Base-by-base conservation (phyloP, 2,888 invertebrate genomes). In the Epirrita christyi region DNA sequence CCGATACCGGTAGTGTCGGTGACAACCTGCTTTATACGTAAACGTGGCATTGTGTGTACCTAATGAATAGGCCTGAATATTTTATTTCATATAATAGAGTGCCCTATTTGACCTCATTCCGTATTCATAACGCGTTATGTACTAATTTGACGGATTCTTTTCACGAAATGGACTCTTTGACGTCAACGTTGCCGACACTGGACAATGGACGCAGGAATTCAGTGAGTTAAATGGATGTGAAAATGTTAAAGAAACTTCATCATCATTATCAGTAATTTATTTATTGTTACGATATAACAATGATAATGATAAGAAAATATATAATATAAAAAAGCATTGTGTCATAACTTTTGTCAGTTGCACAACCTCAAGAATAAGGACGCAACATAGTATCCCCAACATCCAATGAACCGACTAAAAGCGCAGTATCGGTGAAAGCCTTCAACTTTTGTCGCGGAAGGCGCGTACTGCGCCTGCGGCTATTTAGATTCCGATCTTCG, bases 101-200 rank as follows among this genome's bases (percentile, higher is more conserved):
- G 86, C 88, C 87, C 86, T 83, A 85, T 86, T 86, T 87, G 86
- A 88, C 89, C 91, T 91, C 89, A 90, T 91, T 91, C 66, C 64
- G 85, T 90, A 92, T 92, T 88, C 92, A 88, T 80, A 81, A 71
- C 84, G 83, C 76, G 88, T 80, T 89, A 89, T 88, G 77, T 91
- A 89, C 90, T 87, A 88, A 91, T 92, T 90, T 87, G 87, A 88
- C 84, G 86, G 78, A 81, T 81, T 81, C 85, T 83, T 88, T 90
- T 86, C 85, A 83, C 75, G 81, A 80, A 85, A 85, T 80, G 80
- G 80, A 78, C 79, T 80, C 86, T 88, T 87, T 88, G 84, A 85
- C 81, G 75, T 72, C 68, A 67, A 69, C 71, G 70, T 75, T 74
- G 83, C 86, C 88, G 88, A 83, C 73, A 64, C 58, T 71, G 70